Evolutionary conservation across 2,113 vertebrate genomes (phyloP).

Genomic region (Dunckerocampus dactyliophorus): DNA sequence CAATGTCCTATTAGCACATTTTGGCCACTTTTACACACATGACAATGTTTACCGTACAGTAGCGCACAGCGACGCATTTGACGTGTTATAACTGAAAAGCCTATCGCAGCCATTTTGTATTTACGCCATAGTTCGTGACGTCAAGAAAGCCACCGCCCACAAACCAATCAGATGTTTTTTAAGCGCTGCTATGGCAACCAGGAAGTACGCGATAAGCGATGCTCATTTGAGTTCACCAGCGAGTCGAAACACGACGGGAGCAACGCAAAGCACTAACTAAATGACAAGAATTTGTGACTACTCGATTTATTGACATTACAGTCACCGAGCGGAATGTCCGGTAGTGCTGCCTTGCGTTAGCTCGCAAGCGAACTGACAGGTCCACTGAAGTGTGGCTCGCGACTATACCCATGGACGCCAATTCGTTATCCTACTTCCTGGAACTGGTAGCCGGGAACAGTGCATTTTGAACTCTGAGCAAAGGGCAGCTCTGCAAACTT

Average conservation of each 20-base stretch:
- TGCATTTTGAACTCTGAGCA: slow-evolving; percentile 77
- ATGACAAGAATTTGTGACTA: slow-evolving; percentile 2
- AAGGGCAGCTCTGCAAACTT: slow-evolving; percentile 75
- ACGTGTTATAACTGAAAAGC: too few species aligned
- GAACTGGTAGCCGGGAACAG: slow-evolving; percentile 75
- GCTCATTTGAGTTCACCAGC: background rate
- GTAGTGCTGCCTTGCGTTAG: slow-evolving; percentile 16
- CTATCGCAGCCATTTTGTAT: too few species aligned
- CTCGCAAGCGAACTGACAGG: background rate
- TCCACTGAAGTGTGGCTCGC: slow-evolving; percentile 78
- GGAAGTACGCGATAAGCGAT: background rate
- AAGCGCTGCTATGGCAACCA: slow-evolving; percentile 31
- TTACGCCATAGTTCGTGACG: background rate
- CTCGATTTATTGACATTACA: too few species aligned
- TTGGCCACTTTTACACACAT: too few species aligned
- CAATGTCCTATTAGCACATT: too few species aligned
- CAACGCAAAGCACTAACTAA: background rate
- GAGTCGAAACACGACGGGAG: too few species aligned
- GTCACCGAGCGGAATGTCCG: too few species aligned
- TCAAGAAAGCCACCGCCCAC: background rate
- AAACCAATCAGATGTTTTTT: slow-evolving; percentile 2
- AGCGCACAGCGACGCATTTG: too few species aligned
- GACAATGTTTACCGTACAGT: too few species aligned
- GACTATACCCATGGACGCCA: slow-evolving; percentile 55
- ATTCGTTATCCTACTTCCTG: too few species aligned